Percentiles rank a stretch among this genome's conserved stretches.
These are phyloP conservation scores for Plectrocnemia conspersa DNA, from an alignment of 1,140 invertebrate genomes.

Conservation along the genomic window DNA sequence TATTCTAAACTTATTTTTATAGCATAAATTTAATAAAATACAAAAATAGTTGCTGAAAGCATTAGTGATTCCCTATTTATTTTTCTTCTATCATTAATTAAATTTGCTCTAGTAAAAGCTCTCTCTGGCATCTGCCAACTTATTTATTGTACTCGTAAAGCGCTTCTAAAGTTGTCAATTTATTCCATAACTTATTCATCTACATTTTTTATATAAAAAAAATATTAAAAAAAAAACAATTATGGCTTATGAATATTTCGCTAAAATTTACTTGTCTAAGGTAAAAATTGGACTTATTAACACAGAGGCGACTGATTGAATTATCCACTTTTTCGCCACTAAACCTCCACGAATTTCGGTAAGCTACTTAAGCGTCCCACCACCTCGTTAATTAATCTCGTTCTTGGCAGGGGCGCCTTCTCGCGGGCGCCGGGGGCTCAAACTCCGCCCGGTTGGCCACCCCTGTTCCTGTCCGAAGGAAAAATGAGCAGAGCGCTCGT, in stretches of 20 bases:
- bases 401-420: slow-evolving; percentile 5
- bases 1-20: no score
- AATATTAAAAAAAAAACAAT: background rate
- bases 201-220: background rate
- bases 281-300: slow-evolving; percentile 4
- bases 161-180: no score
- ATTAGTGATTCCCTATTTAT: no score
- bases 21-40: no score
- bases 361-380: slow-evolving; percentile 20
- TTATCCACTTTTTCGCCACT: slow-evolving; percentile 22
- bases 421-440: background rate
- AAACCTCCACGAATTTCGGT: slow-evolving; percentile 21
- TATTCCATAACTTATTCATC: background rate
- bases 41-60: no score
- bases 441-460: slow-evolving; percentile 1
- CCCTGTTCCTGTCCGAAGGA: slow-evolving; percentile 19
- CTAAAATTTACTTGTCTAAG: background rate
- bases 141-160: background rate
- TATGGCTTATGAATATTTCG: background rate
- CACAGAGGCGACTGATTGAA: slow-evolving; percentile 14
- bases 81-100: background rate
- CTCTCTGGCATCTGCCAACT: slow-evolving; percentile 21
- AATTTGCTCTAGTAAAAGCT: background rate
- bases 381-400: slow-evolving; percentile 32
- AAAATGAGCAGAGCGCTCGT: slow-evolving; percentile 20